Evolutionary conservation across 2,113 vertebrate species (phyloP).

Genomic region (Alosa alosa): DNA sequence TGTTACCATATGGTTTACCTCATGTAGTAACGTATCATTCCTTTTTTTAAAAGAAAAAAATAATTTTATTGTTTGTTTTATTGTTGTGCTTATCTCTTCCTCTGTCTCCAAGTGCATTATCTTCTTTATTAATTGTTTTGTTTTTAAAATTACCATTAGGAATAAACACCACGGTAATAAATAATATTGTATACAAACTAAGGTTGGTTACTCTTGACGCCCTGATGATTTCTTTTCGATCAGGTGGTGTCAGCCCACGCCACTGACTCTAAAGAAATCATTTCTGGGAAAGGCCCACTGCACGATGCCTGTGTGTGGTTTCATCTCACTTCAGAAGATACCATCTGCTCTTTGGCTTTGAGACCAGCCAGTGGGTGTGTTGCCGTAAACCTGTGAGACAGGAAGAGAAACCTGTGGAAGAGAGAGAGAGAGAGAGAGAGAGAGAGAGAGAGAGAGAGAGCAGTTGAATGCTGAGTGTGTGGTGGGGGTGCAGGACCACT

Average conservation of each 20-base stretch:
- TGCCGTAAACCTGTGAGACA: background rate
- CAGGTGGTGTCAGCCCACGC: background rate
- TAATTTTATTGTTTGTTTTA: too few species aligned
- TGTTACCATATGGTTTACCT: too few species aligned
- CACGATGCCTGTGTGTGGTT: background rate
- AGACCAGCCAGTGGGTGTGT: background rate
- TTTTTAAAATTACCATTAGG: too few species aligned
- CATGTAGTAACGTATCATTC: too few species aligned
- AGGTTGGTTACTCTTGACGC: background rate
- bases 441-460: background rate
- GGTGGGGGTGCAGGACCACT: background rate
- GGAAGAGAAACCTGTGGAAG: background rate
- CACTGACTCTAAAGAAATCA: background rate
- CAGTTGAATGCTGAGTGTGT: too few species aligned
- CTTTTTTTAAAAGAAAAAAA: too few species aligned
- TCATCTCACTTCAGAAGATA: background rate
- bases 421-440: background rate
- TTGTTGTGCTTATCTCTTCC: too few species aligned
- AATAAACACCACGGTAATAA: too few species aligned
- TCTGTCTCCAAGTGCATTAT: too few species aligned
- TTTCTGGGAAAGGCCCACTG: conserved; percentile 10
- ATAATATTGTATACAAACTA: too few species aligned
- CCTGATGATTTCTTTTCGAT: background rate
- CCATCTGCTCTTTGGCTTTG: background rate
- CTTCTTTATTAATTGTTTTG: too few species aligned